phyloP scores from a whole-genome alignment of 2,888 invertebrate species.

The Exocentrus adspersus region DNA sequence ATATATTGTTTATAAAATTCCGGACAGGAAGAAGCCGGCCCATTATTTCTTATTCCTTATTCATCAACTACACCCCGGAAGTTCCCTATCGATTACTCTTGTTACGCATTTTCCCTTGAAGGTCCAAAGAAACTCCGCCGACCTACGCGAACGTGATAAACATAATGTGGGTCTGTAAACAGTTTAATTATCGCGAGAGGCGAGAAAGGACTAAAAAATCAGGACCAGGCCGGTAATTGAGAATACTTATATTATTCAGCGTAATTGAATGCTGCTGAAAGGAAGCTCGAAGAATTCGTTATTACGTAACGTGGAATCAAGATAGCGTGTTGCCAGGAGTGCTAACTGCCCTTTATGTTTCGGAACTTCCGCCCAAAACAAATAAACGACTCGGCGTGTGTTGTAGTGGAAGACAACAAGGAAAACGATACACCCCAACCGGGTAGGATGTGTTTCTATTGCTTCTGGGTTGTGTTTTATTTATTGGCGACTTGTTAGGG shows the following conservation, averaged over 20 bases:
- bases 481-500: not conserved
- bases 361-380: not conserved
- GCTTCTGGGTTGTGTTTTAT: too few relatives aligned
- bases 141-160: slow-evolving; percentile 2
- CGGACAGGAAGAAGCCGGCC: not conserved
- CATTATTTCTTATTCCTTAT: not conserved
- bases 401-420: not conserved
- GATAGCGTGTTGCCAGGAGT: not conserved
- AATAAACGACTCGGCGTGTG: not conserved
- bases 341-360: slow-evolving; percentile 5
- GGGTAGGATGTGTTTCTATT: not conserved
- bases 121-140: not conserved
- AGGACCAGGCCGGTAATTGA: not conserved
- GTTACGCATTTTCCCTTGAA: not conserved
- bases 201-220: not conserved
- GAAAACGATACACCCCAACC: not conserved
- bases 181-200: not conserved
- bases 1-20: too few relatives aligned
- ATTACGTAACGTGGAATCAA: slow-evolving; percentile 1
- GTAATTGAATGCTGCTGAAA: not conserved
- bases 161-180: not conserved
- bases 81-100: not conserved
- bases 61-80: not conserved
- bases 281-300: not conserved
- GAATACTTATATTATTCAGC: not conserved